These are phyloP conservation scores for Cryptocheilus praepositus DNA, from an alignment of 2,888 invertebrate genomes.

Conservation along the genomic window DNA sequence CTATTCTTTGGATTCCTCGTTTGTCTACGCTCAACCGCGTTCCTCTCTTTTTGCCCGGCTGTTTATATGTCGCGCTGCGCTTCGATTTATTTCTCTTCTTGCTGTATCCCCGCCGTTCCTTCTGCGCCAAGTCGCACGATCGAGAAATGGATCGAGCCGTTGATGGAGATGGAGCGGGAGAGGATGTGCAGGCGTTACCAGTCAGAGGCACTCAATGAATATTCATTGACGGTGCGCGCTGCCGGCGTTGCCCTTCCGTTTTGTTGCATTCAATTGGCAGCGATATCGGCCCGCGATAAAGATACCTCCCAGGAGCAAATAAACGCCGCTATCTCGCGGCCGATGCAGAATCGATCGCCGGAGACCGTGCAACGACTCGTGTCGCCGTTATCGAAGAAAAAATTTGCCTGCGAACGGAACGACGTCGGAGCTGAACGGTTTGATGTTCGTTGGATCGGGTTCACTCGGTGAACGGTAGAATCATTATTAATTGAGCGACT, in stretches of 20 bases:
- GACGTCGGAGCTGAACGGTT: too few relatives aligned
- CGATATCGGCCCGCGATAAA: slow-evolving; percentile 36
- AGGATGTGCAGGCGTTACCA: slow-evolving; percentile 16
- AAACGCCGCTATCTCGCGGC: background rate
- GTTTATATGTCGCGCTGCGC: background rate
- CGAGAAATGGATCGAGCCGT: slow-evolving; percentile 10
- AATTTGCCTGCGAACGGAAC: slow-evolving; percentile 4
- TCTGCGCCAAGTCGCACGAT: background rate
- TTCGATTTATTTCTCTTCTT: slow-evolving; percentile 4
- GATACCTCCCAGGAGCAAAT: slow-evolving; percentile 12
- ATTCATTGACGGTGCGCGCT: slow-evolving; percentile 46
- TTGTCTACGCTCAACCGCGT: too few relatives aligned
- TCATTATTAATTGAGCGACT: too few relatives aligned
- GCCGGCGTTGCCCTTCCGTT: slow-evolving; percentile 34
- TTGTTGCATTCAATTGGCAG: slow-evolving; percentile 41
- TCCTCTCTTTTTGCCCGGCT: background rate
- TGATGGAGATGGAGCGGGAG: slow-evolving; percentile 28
- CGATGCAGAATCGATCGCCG: slow-evolving; percentile 13
- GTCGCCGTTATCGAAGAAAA: slow-evolving; percentile 3
- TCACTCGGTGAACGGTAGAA: background rate
- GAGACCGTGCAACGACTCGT: slow-evolving; percentile 6
- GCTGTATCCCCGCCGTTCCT: background rate
- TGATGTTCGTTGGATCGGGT: too few relatives aligned
- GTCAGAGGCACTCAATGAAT: slow-evolving; percentile 49
- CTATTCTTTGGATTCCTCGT: slow-evolving; percentile 1